Evolutionary conservation across 2,797 vertebrate genomes (phyloP), one percentile per base, ranked within the genome.

Genomic region (Danio choprae): DNA sequence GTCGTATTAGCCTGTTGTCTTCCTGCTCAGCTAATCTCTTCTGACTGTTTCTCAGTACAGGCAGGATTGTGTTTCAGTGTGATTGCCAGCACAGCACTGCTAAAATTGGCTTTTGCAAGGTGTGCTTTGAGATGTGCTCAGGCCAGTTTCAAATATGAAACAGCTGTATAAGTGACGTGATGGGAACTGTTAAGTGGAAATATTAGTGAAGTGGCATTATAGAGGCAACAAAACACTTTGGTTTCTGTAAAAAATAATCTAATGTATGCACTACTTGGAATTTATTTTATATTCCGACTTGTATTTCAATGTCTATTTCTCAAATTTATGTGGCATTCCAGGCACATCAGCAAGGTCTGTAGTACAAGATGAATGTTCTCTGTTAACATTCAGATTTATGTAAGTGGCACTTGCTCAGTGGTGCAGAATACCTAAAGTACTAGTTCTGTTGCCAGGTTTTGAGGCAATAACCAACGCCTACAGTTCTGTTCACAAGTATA

Each of bases 1-100:
- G 79, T 86, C 83, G 78, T 77, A 80, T 87, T 84, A 85, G 80
- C 62, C 65, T 73, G 82, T 55, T 60, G 62, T 74, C 77, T 83
- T 79, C 77, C 74, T 44, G 41, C 63, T 76, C 75, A 44, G 81
- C 79, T 71, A 84, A 88, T 88, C 83, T 82, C 36, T 73, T 87
- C 67, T 81, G 86, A 78, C 36, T 59, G 65, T 80, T 80, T 81
- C 62, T 60, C 62, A 80, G 63, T 56, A 29, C 71, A 29, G 62
- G 72, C 65, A 86, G 86, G 81, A 70, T 83, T 85, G 62, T 73
- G 50, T 80, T 82, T 73, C 81, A 79, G 79, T 4, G 9, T 38
- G 46, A 74, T 5, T 50, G 84, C 64, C 78, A 18, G 60, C 77
- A 72, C 74, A 78, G 70, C 70, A 78, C 60, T 78, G 46, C 64